Percentiles rank a stretch among this genome's conserved stretches.
phyloP scores from a whole-genome alignment of 2,113 vertebrate species.

The Nannospalax galili region DNA sequence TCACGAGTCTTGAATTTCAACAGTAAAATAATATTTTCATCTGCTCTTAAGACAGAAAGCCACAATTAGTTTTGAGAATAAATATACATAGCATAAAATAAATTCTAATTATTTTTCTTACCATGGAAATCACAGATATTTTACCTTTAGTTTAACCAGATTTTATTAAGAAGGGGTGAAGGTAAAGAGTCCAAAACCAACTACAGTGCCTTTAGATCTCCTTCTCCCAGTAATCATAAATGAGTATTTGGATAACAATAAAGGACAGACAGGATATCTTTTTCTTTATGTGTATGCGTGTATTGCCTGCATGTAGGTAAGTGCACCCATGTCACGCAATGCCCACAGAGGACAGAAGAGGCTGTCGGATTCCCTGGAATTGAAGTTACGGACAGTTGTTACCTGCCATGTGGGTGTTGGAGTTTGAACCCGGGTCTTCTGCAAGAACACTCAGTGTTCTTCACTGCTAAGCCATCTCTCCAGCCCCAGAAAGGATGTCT shows the following conservation, averaged over 20 bases:
- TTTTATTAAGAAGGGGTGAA: conserved; percentile 14
- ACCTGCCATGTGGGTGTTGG: too few species aligned
- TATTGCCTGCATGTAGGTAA: too few species aligned
- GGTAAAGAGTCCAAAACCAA: conserved; percentile 33
- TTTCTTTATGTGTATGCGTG: too few species aligned
- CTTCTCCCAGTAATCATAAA: background rate
- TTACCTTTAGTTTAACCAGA: conserved; percentile 43
- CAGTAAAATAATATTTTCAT: conserved; percentile 63
- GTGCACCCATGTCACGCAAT: too few species aligned
- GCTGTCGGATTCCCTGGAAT: too few species aligned
- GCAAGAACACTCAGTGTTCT: too few species aligned
- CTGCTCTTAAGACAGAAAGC: conserved; percentile 56
- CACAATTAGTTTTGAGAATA: conserved; percentile 44
- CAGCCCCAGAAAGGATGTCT: background rate
- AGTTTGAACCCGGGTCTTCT: too few species aligned
- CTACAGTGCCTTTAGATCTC: background rate
- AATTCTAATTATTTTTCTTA: conserved; percentile 32
- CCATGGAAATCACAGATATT: conserved; percentile 29
- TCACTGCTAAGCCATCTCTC: too few species aligned
- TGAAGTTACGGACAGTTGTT: too few species aligned
- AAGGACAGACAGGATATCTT: background rate
- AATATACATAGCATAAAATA: conserved; percentile 40
- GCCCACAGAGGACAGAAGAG: too few species aligned
- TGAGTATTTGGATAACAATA: conserved; percentile 20
- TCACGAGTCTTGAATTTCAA: conserved; percentile 59